Evolutionary conservation across 2,113 vertebrate species (phyloP).

Genomic region (Lamprotornis superbus): DNA sequence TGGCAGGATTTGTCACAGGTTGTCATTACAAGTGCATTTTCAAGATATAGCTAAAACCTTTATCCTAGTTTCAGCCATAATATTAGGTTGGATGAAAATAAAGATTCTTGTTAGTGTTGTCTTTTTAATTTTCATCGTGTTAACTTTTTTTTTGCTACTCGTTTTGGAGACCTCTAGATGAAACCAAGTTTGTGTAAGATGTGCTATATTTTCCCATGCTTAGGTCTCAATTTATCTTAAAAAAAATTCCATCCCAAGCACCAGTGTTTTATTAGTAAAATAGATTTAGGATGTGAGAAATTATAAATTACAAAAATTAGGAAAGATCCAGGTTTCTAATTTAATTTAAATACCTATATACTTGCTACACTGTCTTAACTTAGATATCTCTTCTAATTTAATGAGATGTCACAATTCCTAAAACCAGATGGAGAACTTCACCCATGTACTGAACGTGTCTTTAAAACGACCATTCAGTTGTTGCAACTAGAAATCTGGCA

Average conservation of each 20-base stretch:
- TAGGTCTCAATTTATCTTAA: neutral
- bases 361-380: neutral
- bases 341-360: neutral
- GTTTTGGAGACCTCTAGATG: neutral
- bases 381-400: neutral
- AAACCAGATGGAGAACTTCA: neutral
- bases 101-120: neutral
- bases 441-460: rapidly evolving
- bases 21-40: neutral
- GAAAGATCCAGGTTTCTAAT: neutral
- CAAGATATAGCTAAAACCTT: neutral
- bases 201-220: neutral
- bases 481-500: neutral
- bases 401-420: neutral
- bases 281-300: neutral
- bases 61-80: neutral
- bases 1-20: neutral
- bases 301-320: neutral
- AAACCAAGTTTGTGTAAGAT: neutral
- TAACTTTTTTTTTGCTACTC: neutral
- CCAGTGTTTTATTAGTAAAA: neutral
- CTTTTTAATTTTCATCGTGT: neutral
- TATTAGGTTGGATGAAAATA: neutral
- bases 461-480: neutral
- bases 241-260: rapidly evolving